Evolutionary conservation across 2,797 vertebrate genomes (phyloP).

Genomic region (Poliocrania exsul): DNA sequence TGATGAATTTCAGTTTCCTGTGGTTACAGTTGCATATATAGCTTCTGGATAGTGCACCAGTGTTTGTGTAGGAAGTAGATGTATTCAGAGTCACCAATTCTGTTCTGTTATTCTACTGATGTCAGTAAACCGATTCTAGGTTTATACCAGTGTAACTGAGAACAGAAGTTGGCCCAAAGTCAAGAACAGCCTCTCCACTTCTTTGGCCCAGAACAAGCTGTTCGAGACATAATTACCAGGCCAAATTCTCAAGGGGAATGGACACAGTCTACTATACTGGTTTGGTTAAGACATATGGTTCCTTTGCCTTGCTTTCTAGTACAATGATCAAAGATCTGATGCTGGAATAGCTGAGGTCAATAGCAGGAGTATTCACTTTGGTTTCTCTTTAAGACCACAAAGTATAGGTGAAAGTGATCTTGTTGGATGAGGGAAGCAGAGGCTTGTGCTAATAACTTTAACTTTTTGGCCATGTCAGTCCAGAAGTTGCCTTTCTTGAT

Average conservation of each 20-base stretch:
- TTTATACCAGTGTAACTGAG: conserved; percentile 59
- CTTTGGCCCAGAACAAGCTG: conserved; percentile 33
- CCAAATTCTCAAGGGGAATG: not conserved
- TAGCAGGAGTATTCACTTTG: not conserved
- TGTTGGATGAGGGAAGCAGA: not conserved
- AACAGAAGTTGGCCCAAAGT: conserved; percentile 44
- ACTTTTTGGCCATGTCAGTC: not conserved
- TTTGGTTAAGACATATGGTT: not conserved
- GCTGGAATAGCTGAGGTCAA: not conserved
- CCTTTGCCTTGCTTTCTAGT: not conserved
- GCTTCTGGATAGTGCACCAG: not conserved
- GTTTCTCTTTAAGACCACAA: not conserved
- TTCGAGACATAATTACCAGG: not conserved
- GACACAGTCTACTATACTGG: not conserved
- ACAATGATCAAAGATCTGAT: not conserved
- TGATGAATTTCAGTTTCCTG: conserved; percentile 3
- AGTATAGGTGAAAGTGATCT: not conserved
- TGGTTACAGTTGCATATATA: conserved; percentile 12
- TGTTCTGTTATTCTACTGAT: conserved; percentile 59
- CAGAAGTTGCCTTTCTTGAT: not conserved
- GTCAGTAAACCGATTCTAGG: conserved; percentile 52
- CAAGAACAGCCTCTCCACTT: conserved; percentile 47
- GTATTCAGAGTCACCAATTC: conserved; percentile 36
- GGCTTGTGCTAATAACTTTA: not conserved
- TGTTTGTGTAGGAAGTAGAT: not conserved